phyloP scores from a whole-genome alignment of 1,140 invertebrate genomes.

The Potamilus streckersoni region DNA sequence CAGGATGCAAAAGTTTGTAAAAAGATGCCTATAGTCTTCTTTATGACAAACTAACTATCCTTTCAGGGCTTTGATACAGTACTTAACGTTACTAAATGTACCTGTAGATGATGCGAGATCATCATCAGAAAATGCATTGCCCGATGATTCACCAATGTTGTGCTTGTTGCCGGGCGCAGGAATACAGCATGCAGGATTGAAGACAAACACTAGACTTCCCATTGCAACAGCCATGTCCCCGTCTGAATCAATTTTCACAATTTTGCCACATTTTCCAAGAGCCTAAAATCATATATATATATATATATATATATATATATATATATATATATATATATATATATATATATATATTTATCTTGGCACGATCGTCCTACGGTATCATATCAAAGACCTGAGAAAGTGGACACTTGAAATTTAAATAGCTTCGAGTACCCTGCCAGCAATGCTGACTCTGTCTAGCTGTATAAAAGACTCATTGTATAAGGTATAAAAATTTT shows the following conservation, averaged over 20 bases:
- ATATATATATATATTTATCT: neutral
- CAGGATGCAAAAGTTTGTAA: no score
- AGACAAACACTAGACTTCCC: conserved; percentile 42
- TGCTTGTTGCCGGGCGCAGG: conserved; percentile 16
- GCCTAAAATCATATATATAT: conserved; percentile 22
- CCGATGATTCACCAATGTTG: conserved; percentile 1
- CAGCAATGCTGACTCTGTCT: no score
- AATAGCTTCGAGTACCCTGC: no score
- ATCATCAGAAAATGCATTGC: neutral
- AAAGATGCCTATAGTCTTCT: no score
- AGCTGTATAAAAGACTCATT: no score
- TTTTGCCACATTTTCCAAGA: conserved; percentile 40
- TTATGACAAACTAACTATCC: no score
- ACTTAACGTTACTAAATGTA: no score
- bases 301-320: neutral
- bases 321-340: neutral
- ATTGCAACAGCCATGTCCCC: conserved; percentile 48
- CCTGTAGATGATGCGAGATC: no score
- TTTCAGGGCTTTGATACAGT: neutral
- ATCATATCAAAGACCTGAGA: no score
- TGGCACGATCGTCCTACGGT: no score
- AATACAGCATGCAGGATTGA: conserved; percentile 39
- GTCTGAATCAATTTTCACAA: conserved; percentile 50
- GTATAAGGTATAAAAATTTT: no score
- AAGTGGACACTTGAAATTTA: no score